These are phyloP conservation scores for Tenthredo distinguenda DNA, from an alignment of 2,888 invertebrate genomes.

Conservation along the genomic window DNA sequence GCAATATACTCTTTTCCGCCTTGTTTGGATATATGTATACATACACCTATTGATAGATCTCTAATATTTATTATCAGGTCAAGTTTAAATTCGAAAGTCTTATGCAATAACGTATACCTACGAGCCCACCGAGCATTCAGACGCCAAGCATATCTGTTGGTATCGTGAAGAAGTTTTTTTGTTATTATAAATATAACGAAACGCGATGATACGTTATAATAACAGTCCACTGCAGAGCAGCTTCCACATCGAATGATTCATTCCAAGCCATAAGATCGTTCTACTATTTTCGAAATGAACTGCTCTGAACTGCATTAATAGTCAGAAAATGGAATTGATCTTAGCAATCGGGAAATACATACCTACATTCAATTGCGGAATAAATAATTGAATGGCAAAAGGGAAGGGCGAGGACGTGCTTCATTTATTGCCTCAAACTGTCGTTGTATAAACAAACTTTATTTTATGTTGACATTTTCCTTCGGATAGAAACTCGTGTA, in stretches of 20 bases:
- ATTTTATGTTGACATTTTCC: constrained; percentile 36
- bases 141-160: not conserved
- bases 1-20: no score
- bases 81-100: constrained; percentile 28
- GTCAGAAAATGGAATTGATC: not conserved
- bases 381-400: constrained; percentile 20
- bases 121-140: not conserved
- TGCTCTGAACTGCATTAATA: not conserved
- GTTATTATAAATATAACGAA: not conserved
- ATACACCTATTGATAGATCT: not conserved
- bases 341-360: not conserved
- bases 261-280: not conserved
- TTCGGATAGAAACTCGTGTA: not conserved
- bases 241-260: not conserved
- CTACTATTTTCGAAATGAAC: not conserved
- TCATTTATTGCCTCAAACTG: constrained; percentile 27
- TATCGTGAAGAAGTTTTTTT: not conserved
- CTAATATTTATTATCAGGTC: constrained; percentile 13
- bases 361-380: not conserved
- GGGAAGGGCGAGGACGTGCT: not conserved
- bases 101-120: not conserved
- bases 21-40: not conserved
- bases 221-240: not conserved
- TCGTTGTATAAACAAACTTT: constrained; percentile 53
- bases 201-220: not conserved